Evolutionary conservation across 37 sponge, comb jelly and placozoan species (phyloP).

Genomic region (Beroe forskalii): DNA sequence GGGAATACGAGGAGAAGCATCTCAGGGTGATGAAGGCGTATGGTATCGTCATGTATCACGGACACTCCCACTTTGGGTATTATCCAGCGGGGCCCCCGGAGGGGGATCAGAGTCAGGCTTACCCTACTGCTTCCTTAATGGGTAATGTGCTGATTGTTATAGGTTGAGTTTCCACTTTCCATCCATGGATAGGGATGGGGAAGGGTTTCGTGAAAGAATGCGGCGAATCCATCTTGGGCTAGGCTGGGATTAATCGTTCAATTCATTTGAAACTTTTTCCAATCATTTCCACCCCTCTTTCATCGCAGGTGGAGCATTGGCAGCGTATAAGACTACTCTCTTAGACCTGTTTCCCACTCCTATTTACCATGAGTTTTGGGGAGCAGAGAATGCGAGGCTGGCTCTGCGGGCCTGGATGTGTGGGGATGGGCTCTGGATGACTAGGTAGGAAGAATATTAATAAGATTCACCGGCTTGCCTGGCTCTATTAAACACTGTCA

Average conservation of each 20-base stretch:
- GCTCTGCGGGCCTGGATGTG: constrained; percentile 13
- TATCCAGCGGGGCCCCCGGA: not conserved
- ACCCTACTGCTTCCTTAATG: not conserved
- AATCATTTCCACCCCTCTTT: too few species aligned
- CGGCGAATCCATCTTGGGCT: too few species aligned
- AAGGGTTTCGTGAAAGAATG: too few species aligned
- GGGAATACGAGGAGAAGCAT: constrained; percentile 23
- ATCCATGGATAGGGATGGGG: too few species aligned
- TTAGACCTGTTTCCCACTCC: not conserved
- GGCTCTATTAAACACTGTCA: too few species aligned
- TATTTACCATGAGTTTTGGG: not conserved
- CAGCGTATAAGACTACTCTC: constrained; percentile 27
- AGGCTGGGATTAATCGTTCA: too few species aligned
- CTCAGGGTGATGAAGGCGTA: not conserved
- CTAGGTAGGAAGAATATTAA: too few species aligned
- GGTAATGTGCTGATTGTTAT: too few species aligned
- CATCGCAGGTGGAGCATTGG: constrained; percentile 21
- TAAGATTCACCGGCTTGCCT: too few species aligned
- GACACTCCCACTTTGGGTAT: not conserved
- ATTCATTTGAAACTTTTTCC: too few species aligned
- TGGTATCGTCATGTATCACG: not conserved
- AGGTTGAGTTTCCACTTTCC: too few species aligned
- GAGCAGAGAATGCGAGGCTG: constrained; percentile 1
- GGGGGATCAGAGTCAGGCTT: not conserved
- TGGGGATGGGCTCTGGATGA: constrained; percentile 43